These are phyloP conservation scores for Drosophila fulvimacula DNA, from an alignment of 2,888 invertebrate species.

Conservation along the genomic window DNA sequence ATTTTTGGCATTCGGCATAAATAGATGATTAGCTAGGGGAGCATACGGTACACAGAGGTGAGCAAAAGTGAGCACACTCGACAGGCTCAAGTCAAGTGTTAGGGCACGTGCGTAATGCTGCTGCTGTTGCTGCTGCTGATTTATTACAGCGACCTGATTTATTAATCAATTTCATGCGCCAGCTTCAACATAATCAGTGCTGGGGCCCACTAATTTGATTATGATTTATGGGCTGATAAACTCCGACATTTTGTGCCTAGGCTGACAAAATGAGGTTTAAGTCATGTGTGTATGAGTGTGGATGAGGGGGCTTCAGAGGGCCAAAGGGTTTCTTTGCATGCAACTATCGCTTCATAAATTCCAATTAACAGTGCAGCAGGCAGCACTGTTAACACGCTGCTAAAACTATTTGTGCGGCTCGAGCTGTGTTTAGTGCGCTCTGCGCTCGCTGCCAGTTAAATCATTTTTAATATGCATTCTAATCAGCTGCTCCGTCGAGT, in stretches of 20 bases:
- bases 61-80: not conserved
- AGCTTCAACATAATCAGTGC: conserved; percentile 63
- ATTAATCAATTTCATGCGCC: conserved; percentile 77
- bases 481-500: conserved; percentile 35
- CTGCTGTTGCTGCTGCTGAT: conserved; percentile 43
- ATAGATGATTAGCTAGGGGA: conserved; percentile 36
- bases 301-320: not conserved
- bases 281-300: not conserved
- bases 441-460: conserved; percentile 30
- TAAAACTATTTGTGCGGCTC: conserved; percentile 1
- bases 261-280: conserved; percentile 25
- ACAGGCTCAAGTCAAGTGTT: conserved; percentile 43
- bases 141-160: conserved; percentile 61
- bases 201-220: conserved; percentile 71
- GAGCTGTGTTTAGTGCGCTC: conserved; percentile 44
- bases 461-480: conserved; percentile 57
- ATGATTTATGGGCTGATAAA: conserved; percentile 68
- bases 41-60: no score
- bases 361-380: conserved; percentile 45
- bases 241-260: conserved; percentile 31
- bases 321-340: conserved; percentile 2
- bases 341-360: conserved; percentile 29
- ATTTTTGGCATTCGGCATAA: conserved; percentile 42
- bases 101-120: conserved; percentile 25
- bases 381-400: conserved; percentile 16